phyloP scores from a whole-genome alignment of 2,888 invertebrate species.

The Gasteruption jaculator region DNA sequence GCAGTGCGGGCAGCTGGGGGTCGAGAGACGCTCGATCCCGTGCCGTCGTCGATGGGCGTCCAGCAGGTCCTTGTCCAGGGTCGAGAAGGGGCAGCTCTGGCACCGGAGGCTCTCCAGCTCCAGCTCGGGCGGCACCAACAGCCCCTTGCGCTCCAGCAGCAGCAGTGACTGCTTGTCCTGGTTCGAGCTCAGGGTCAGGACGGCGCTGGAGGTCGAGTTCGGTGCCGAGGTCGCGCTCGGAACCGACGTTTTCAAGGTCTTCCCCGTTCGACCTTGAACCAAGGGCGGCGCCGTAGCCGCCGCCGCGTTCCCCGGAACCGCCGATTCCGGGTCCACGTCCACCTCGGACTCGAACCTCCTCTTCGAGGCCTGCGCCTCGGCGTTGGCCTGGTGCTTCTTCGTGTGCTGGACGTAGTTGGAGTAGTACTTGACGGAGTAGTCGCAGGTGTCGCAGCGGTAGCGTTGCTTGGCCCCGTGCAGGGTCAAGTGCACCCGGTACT shows the following conservation, averaged over 20 bases:
- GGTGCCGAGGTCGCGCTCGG: background rate
- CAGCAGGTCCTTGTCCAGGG: slow-evolving; percentile 37
- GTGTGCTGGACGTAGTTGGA: slow-evolving; percentile 80
- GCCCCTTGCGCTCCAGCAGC: slow-evolving; percentile 36
- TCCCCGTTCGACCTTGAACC: slow-evolving; percentile 27
- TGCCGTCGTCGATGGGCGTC: slow-evolving; percentile 43
- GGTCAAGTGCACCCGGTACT: slow-evolving; percentile 77
- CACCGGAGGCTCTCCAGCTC: slow-evolving; percentile 33
- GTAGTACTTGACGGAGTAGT: slow-evolving; percentile 83
- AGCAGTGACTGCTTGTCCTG: slow-evolving; percentile 42
- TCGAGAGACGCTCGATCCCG: slow-evolving; percentile 43
- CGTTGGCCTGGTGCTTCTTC: slow-evolving; percentile 72
- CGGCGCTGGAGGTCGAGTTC: slow-evolving; percentile 2
- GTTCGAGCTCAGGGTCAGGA: slow-evolving; percentile 38
- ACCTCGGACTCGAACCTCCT: slow-evolving; percentile 46
- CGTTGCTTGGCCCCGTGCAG: slow-evolving; percentile 80
- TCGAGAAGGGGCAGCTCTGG: slow-evolving; percentile 39
- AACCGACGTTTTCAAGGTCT: slow-evolving; percentile 29
- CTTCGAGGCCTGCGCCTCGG: slow-evolving; percentile 62
- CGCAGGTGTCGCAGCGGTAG: slow-evolving; percentile 78
- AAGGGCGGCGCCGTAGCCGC: no score
- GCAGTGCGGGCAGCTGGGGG: slow-evolving; percentile 44
- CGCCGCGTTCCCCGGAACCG: no score
- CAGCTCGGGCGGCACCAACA: slow-evolving; percentile 17
- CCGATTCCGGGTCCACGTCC: slow-evolving; percentile 36